phyloP scores from a whole-genome alignment of 2,113 vertebrate species.

The Indri indri region DNA sequence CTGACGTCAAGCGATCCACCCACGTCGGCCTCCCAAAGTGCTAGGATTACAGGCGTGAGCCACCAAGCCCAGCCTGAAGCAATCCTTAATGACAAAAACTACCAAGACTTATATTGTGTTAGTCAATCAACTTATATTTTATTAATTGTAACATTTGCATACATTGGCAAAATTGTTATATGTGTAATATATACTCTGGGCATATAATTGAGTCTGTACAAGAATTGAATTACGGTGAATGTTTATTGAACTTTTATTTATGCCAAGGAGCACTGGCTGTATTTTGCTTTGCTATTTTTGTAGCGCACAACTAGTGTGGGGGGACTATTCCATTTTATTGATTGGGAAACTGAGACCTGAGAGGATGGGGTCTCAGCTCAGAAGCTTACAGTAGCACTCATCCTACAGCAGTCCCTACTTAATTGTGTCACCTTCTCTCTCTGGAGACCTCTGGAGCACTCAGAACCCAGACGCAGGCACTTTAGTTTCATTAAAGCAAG shows the following conservation, averaged over 20 bases:
- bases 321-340: too few species aligned
- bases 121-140: background rate
- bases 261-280: background rate
- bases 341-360: background rate
- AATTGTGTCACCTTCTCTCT: background rate
- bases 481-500: too few species aligned
- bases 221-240: background rate
- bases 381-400: accelerated
- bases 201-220: background rate
- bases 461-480: background rate
- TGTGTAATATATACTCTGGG: background rate
- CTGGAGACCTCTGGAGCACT: too few species aligned
- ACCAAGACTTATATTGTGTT: background rate
- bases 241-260: background rate
- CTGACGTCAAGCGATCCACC: too few species aligned
- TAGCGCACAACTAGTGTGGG: background rate
- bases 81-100: background rate
- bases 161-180: background rate
- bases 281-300: background rate
- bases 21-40: too few species aligned
- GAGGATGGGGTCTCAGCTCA: accelerated
- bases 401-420: background rate
- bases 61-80: background rate
- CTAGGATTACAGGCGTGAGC: too few species aligned
- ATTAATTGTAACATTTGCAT: background rate